These are phyloP conservation scores for Itoplectis maculator DNA, from an alignment of 2,888 invertebrate genomes.

Conservation along the genomic window DNA sequence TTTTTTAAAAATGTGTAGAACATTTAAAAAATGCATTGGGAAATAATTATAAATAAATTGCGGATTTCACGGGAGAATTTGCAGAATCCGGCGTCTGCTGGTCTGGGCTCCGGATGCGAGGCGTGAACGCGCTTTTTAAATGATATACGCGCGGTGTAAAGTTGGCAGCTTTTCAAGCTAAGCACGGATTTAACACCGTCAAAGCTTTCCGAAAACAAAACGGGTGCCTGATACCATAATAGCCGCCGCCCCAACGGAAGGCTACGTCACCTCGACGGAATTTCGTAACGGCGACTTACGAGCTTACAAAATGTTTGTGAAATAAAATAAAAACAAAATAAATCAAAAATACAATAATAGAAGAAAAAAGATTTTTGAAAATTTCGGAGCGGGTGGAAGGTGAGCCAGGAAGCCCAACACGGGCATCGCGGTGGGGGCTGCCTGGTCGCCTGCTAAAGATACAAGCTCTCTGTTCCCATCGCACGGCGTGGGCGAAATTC, in stretches of 20 bases:
- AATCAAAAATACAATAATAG: conserved; percentile 50
- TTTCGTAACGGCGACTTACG: conserved; percentile 44
- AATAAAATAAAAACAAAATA: conserved; percentile 33
- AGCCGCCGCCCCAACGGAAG: conserved; percentile 30
- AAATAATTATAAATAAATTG: not conserved
- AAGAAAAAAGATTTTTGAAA: conserved; percentile 39
- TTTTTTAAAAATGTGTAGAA: not conserved
- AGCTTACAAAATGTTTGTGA: conserved; percentile 53
- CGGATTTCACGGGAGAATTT: not conserved
- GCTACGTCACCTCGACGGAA: conserved; percentile 12
- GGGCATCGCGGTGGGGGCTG: conserved; percentile 31
- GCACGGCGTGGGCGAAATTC: conserved; percentile 70
- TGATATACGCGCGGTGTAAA: conserved; percentile 35
- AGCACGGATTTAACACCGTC: conserved; percentile 46
- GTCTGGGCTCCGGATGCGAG: not conserved
- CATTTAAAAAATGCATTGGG: not conserved
- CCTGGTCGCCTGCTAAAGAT: conserved; percentile 58
- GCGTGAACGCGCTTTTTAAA: conserved; percentile 21
- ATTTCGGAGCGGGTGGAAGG: conserved; percentile 57
- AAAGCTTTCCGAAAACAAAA: conserved; percentile 55
- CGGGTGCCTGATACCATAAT: conserved; percentile 58
- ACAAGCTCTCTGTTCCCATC: conserved; percentile 63
- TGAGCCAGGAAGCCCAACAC: conserved; percentile 53
- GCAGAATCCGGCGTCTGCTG: not conserved
- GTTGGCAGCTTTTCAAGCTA: conserved; percentile 61